Base-by-base conservation (phyloP, 2,113 vertebrate species). In the Zapornia atra region DNA sequence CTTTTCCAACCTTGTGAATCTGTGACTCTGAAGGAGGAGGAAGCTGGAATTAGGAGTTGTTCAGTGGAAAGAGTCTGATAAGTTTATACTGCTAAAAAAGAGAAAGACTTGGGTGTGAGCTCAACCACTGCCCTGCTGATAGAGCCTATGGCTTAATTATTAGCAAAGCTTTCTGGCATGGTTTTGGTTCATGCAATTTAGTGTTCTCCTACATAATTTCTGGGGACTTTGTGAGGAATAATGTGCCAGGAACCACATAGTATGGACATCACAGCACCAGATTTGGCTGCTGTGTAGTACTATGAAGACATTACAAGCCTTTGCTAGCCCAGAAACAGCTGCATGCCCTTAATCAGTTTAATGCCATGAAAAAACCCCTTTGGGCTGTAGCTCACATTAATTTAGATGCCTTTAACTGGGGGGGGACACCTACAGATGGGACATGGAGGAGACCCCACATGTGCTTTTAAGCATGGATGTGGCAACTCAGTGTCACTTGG, bases 61-160 rank as follows among this genome's bases (percentile, higher is more conserved):
- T 91, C 85, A 40, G 31, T 90, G 86, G 63, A 94, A 59, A 56
- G 50, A 61, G 63, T 69, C 68, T 90, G 94, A 53, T 84, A 1
- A 25, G 11, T 91, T 93, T 79, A 48, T 34, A 28, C 29, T 76
- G 78, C 65, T 92, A 51, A 68, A 64, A 64, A 72, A 48, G 70
- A 79, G 36, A 34, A 76, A 87, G 73, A 82, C 18, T 24, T 88
- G 94, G 70, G 78, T 79, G 94, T 79, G 75, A 94, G 61, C 70
- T 92, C 73, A 82, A 31, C 70, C 36, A 18, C 53, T 64, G 33
- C 21, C 3, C 61, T 90, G 78, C 57, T 91, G 78, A 68, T 89
- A 93, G 34, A 25, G 38, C 61, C 38, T 46, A 1, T 60, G 42
- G 90, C 42, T 96, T 94, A 95, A 91, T 82, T 87, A 96, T 94